phyloP scores from a whole-genome alignment of 2,797 vertebrate genomes.

The Morus bassanus region DNA sequence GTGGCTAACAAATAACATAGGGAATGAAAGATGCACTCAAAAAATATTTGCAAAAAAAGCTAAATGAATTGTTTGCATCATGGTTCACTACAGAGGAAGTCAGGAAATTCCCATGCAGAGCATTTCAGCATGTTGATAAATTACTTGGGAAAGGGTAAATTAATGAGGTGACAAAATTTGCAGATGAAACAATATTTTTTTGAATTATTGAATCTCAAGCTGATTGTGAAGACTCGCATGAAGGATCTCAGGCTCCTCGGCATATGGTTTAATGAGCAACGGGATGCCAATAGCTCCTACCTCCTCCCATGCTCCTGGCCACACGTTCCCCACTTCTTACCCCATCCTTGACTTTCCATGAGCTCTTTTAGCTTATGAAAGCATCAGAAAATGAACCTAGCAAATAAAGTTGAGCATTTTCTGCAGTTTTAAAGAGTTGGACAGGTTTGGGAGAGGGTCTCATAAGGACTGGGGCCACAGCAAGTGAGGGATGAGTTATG shows the following conservation, averaged over 20 bases:
- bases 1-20: conserved; percentile 1
- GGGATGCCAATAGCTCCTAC: neutral
- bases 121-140: neutral
- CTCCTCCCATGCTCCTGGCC: neutral
- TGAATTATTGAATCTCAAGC: neutral
- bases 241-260: neutral
- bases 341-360: neutral
- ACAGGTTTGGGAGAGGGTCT: neutral
- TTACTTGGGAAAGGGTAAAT: neutral
- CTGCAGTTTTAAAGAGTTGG: neutral
- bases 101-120: conserved; percentile 8
- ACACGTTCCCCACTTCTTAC: neutral
- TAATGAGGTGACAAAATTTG: neutral
- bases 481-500: neutral
- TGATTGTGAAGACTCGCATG: neutral
- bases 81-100: neutral
- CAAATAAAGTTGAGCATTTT: neutral
- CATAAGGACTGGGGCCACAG: neutral
- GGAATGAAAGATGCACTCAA: conserved; percentile 17
- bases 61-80: neutral
- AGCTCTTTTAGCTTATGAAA: neutral
- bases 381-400: neutral
- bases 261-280: neutral
- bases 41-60: neutral
- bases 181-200: conserved; percentile 7